Conservation (phyloP, 2,888 invertebrate genomes). For the Drosophila mayaguana region DNA sequence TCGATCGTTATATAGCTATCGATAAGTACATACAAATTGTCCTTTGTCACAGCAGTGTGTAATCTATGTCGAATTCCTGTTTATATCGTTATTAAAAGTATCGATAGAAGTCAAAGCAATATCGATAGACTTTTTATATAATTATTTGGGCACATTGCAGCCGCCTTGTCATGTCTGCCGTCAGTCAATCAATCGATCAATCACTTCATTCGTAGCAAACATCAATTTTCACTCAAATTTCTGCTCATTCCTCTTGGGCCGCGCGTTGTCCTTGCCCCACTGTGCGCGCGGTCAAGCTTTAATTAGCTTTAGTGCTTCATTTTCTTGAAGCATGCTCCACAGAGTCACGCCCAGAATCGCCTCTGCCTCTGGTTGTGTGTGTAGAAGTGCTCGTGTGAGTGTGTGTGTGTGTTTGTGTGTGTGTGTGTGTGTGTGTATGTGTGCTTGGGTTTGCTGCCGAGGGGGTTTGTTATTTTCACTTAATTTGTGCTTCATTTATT, state of each 20-base stretch:
- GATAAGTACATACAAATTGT: neutral
- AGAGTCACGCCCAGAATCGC: neutral
- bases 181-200: neutral
- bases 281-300: slow-evolving; percentile 41
- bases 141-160: neutral
- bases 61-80: no score
- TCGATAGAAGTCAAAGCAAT: neutral
- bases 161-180: no score
- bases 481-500: slow-evolving; percentile 71
- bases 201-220: neutral
- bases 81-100: fast-evolving
- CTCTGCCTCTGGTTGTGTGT: neutral
- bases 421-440: slow-evolving; percentile 12
- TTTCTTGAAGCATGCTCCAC: neutral
- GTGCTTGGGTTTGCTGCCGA: slow-evolving; percentile 39
- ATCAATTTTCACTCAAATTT: neutral
- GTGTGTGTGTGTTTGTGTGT: slow-evolving; percentile 10
- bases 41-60: fast-evolving
- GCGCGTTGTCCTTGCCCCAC: slow-evolving; percentile 9
- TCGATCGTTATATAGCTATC: neutral
- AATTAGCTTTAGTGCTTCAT: slow-evolving; percentile 37
- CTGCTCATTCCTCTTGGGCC: neutral
- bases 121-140: neutral
- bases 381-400: slow-evolving; percentile 7
- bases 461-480: slow-evolving; percentile 76